Percentiles rank a stretch among this genome's conserved stretches.
These are phyloP conservation scores for Bombus pascuorum DNA, from an alignment of 1,140 invertebrate genomes.

Conservation along the genomic window DNA sequence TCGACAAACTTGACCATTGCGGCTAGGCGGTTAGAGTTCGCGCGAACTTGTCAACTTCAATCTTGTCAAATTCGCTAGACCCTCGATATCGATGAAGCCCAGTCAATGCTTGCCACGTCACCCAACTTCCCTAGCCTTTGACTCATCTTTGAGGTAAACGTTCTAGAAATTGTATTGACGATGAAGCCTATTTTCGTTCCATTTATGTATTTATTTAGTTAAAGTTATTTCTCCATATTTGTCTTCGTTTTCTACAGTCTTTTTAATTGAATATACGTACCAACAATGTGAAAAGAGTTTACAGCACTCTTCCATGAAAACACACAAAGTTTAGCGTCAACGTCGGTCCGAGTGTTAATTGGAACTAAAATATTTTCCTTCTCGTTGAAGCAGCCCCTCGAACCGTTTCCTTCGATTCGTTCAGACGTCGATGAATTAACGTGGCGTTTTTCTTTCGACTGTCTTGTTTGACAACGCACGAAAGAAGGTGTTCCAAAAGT, in stretches of 20 bases:
- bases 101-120: neutral
- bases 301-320: neutral
- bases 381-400: neutral
- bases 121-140: neutral
- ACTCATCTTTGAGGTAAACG: neutral
- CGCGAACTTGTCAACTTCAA: slow-evolving; percentile 42
- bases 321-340: neutral
- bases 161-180: too few species aligned
- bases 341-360: neutral
- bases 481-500: neutral
- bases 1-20: slow-evolving; percentile 33
- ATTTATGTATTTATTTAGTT: too few species aligned
- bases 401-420: neutral
- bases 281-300: neutral
- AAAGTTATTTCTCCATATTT: neutral
- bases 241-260: too few species aligned
- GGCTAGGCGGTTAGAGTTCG: neutral
- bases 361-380: slow-evolving; percentile 14
- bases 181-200: neutral
- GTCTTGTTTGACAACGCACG: neutral
- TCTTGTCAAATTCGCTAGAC: neutral
- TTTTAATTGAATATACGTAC: neutral
- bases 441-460: too few species aligned
- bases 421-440: neutral
- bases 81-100: slow-evolving; percentile 9